Conservation (phyloP, 2,113 vertebrate genomes). For the Amphiprion ocellaris region DNA sequence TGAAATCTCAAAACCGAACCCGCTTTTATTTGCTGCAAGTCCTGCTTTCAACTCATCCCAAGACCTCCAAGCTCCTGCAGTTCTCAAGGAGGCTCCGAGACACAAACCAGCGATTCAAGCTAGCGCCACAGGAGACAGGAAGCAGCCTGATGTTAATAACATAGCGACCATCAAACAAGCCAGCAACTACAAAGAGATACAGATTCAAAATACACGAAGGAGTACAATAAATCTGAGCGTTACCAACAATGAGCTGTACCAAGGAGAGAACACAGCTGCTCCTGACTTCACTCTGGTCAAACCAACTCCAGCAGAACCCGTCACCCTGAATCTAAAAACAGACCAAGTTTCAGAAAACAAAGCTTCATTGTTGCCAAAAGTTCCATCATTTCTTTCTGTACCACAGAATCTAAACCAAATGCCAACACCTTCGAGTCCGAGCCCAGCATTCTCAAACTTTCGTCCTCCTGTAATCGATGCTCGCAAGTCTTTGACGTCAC, state of each 20-base stretch:
- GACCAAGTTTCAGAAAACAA: slow-evolving; percentile 46
- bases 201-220: slow-evolving; percentile 41
- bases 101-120: slow-evolving; percentile 33
- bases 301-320: slow-evolving; percentile 36
- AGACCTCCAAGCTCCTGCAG: slow-evolving; percentile 30
- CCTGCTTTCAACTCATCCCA: slow-evolving; percentile 56
- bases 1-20: slow-evolving; percentile 76
- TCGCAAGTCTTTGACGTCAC: slow-evolving; percentile 75
- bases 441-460: slow-evolving; percentile 18
- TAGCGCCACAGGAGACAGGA: slow-evolving; percentile 32
- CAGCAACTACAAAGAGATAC: slow-evolving; percentile 37
- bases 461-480: slow-evolving; percentile 65
- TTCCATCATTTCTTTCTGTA: slow-evolving; percentile 61
- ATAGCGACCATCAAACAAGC: slow-evolving; percentile 27
- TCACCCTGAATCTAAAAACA: slow-evolving; percentile 33
- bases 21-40: slow-evolving; percentile 69
- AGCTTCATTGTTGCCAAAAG: slow-evolving; percentile 58
- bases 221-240: slow-evolving; percentile 33
- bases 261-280: slow-evolving; percentile 39
- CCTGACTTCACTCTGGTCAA: slow-evolving; percentile 38
- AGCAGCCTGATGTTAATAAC: slow-evolving; percentile 29
- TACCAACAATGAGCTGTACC: slow-evolving; percentile 32
- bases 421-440: slow-evolving; percentile 45
- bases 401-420: slow-evolving; percentile 41
- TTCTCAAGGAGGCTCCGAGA: slow-evolving; percentile 35